These are phyloP conservation scores for Diplodus sargus DNA, from an alignment of 2,797 vertebrate species.

Conservation along the genomic window DNA sequence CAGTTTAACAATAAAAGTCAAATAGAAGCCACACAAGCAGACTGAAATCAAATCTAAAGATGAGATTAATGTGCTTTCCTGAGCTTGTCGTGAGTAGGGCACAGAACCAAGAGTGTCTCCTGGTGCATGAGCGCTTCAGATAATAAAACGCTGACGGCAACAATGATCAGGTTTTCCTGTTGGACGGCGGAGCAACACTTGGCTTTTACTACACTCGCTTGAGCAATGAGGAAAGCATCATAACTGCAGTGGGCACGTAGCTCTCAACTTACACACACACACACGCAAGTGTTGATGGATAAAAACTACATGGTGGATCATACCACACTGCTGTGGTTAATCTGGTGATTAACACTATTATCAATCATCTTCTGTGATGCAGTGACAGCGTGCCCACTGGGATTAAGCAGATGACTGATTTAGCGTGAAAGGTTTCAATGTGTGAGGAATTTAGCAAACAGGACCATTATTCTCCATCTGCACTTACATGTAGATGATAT, in stretches of 20 bases:
- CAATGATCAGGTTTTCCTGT: slow-evolving; percentile 45
- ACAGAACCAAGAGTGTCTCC: slow-evolving; percentile 30
- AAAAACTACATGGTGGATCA: slow-evolving; percentile 61
- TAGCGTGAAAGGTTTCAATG: slow-evolving; percentile 57
- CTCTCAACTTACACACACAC: slow-evolving; percentile 36
- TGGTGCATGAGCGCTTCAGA: slow-evolving; percentile 18
- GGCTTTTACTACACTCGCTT: slow-evolving; percentile 31
- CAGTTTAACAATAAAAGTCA: slow-evolving; percentile 27
- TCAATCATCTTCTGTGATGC: slow-evolving; percentile 74
- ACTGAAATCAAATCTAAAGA: slow-evolving; percentile 41
- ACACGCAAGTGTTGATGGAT: slow-evolving; percentile 53
- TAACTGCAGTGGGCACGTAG: slow-evolving; percentile 32
- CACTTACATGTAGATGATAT: slow-evolving; percentile 9
- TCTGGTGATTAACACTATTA: slow-evolving; percentile 71
- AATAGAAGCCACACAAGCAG: slow-evolving; percentile 35
- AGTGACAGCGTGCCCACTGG: slow-evolving; percentile 60
- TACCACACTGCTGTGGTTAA: slow-evolving; percentile 53
- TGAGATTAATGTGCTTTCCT: slow-evolving; percentile 39
- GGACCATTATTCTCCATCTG: slow-evolving; percentile 15
- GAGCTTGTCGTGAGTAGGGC: slow-evolving; percentile 19
- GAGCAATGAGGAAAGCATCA: slow-evolving; percentile 46
- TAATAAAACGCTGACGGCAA: slow-evolving; percentile 51
- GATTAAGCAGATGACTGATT: slow-evolving; percentile 65
- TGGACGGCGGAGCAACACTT: slow-evolving; percentile 10
- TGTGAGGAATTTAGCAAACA: slow-evolving; percentile 33